Conservation (phyloP, 2,888 invertebrate species). For the Sarcophaga rosellei region DNA sequence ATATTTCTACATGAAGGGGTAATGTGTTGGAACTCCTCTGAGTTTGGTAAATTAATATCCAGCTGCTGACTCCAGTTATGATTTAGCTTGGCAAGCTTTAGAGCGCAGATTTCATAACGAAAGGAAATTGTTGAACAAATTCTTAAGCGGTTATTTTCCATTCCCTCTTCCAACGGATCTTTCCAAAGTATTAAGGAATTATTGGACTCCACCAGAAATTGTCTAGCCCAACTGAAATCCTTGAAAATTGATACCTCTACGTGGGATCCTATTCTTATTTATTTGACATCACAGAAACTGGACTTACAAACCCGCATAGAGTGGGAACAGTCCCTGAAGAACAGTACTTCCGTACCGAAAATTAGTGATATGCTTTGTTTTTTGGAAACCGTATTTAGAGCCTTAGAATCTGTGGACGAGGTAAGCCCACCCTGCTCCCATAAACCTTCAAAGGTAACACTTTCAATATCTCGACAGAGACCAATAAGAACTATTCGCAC, state of each 20-base stretch:
- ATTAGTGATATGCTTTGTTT: conserved; percentile 46
- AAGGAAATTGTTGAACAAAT: too few relatives aligned
- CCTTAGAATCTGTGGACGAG: conserved; percentile 37
- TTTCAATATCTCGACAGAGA: not conserved
- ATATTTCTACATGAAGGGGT: conserved; percentile 58
- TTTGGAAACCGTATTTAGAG: conserved; percentile 39
- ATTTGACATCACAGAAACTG: conserved; percentile 45
- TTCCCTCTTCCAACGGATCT: conserved; percentile 28
- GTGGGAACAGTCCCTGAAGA: conserved; percentile 52
- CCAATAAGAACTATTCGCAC: conserved; percentile 1
- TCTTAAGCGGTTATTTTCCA: conserved; percentile 45
- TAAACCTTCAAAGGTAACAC: not conserved
- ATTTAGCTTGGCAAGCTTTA: conserved; percentile 45
- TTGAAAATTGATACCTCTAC: conserved; percentile 39
- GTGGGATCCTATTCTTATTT: conserved; percentile 46
- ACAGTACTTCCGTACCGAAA: too few relatives aligned
- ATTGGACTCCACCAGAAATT: conserved; percentile 38
- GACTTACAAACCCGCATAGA: conserved; percentile 49
- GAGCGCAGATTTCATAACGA: conserved; percentile 47
- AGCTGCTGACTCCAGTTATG: conserved; percentile 48
- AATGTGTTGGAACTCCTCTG: conserved; percentile 45
- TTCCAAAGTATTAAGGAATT: conserved; percentile 28
- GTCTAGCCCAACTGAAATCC: conserved; percentile 44
- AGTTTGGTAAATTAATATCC: conserved; percentile 50
- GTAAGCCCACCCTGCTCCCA: not conserved